Evolutionary conservation across 2,113 vertebrate genomes (phyloP).

Genomic region (Lycaon pictus): DNA sequence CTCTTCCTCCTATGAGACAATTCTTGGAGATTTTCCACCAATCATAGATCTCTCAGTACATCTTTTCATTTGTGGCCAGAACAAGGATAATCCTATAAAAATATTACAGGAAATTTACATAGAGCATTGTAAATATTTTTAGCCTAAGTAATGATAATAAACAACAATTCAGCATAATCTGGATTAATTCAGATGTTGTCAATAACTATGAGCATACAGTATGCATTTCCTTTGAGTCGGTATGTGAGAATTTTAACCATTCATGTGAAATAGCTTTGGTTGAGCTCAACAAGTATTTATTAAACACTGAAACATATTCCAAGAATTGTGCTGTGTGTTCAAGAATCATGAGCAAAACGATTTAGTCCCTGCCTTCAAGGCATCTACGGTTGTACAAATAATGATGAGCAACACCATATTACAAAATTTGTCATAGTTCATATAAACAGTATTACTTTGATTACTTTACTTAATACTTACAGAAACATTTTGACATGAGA

Average conservation of each 20-base stretch:
- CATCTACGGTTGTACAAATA: not conserved
- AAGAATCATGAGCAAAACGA: conserved; percentile 6
- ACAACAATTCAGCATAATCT: not conserved
- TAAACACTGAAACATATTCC: not conserved
- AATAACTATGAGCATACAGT: not conserved
- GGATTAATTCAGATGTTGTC: not conserved
- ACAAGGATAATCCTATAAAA: not conserved
- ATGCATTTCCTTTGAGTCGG: not conserved
- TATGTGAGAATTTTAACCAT: not conserved
- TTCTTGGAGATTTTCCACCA: not conserved
- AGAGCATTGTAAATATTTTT: not conserved
- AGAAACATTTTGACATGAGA: conserved; percentile 5
- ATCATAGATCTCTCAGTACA: not conserved
- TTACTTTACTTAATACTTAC: conserved; percentile 16
- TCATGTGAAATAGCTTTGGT: not conserved
- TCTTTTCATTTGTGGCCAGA: not conserved
- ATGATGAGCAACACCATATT: not conserved
- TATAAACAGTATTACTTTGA: not conserved
- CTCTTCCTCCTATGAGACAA: not conserved
- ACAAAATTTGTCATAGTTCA: not conserved
- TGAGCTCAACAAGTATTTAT: conserved; percentile 36
- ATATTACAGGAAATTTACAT: not conserved
- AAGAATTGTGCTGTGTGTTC: not conserved
- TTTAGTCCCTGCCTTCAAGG: not conserved
- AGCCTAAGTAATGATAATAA: conserved; percentile 8